A percentile compares a stretch with the other conserved stretches of the same genome.
Evolutionary conservation across 2,113 vertebrate species (phyloP).

Genomic region (Alaudala cheleensis): DNA sequence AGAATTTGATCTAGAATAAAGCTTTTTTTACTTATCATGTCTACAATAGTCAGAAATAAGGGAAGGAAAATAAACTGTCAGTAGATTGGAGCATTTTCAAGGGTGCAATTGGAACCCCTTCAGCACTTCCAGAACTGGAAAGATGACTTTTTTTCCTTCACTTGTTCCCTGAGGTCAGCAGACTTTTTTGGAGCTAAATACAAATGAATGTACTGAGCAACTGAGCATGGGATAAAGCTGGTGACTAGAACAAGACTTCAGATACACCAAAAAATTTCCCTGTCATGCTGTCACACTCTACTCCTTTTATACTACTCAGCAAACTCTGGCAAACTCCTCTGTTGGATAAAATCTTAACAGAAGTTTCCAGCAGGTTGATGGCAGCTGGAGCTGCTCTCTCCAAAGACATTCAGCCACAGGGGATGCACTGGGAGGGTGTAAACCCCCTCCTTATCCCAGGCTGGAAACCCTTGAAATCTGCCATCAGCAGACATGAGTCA

Average conservation of each 20-base stretch:
- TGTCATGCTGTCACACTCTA: background rate
- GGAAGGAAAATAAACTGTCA: background rate
- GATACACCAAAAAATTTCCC: background rate
- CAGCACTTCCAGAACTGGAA: background rate
- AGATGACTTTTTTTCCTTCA: background rate
- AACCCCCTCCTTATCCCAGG: background rate
- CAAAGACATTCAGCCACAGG: background rate
- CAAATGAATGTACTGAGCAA: background rate
- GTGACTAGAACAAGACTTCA: background rate
- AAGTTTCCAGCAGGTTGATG: background rate
- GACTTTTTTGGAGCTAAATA: background rate
- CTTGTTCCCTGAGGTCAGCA: background rate
- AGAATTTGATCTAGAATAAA: background rate
- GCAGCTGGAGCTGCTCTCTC: background rate
- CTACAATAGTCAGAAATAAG: background rate
- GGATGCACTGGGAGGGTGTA: background rate
- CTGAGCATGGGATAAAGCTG: background rate
- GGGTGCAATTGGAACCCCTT: background rate
- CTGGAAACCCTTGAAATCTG: background rate
- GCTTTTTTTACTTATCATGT: background rate
- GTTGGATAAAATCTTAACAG: background rate
- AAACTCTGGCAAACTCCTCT: background rate
- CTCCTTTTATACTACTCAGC: background rate
- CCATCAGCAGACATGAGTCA: fast-evolving
- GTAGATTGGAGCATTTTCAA: background rate